Percentiles rank a stretch among this genome's conserved stretches.
Conservation (phyloP, 2,113 vertebrate genomes). For the Otus sunia region DNA sequence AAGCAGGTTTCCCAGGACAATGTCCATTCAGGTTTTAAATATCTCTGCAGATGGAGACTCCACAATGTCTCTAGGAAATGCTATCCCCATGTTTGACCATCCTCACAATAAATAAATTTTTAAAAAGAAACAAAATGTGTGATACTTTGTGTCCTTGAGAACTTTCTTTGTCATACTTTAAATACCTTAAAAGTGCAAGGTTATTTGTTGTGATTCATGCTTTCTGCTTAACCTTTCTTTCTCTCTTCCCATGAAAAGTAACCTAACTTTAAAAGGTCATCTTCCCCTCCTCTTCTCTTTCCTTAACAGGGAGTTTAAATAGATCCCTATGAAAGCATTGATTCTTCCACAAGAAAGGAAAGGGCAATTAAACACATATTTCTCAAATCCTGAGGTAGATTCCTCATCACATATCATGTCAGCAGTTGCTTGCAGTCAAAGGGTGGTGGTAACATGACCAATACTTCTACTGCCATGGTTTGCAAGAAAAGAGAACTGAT, state of each 20-base stretch:
- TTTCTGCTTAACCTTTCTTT: neutral
- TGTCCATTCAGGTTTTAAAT: neutral
- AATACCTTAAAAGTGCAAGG: neutral
- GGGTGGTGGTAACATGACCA: neutral
- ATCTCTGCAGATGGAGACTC: neutral
- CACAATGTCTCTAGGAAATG: neutral
- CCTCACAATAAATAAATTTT: neutral
- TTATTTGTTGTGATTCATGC: neutral
- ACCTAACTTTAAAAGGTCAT: neutral
- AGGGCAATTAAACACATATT: neutral
- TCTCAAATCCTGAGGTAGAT: neutral
- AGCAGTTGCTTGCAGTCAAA: neutral
- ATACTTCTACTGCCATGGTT: neutral
- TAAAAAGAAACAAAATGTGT: too few relatives aligned
- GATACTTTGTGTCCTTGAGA: neutral
- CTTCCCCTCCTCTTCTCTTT: neutral
- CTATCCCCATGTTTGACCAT: neutral
- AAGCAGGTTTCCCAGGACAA: neutral
- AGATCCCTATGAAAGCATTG: neutral
- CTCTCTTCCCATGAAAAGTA: neutral
- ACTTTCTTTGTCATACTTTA: neutral
- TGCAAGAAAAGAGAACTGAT: neutral
- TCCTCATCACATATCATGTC: neutral
- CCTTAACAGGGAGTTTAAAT: neutral
- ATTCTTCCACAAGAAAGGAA: neutral